Percentiles rank a stretch among this genome's conserved stretches.
Conservation (phyloP, 2,797 vertebrate genomes). For the Toxotes lorentzi region DNA sequence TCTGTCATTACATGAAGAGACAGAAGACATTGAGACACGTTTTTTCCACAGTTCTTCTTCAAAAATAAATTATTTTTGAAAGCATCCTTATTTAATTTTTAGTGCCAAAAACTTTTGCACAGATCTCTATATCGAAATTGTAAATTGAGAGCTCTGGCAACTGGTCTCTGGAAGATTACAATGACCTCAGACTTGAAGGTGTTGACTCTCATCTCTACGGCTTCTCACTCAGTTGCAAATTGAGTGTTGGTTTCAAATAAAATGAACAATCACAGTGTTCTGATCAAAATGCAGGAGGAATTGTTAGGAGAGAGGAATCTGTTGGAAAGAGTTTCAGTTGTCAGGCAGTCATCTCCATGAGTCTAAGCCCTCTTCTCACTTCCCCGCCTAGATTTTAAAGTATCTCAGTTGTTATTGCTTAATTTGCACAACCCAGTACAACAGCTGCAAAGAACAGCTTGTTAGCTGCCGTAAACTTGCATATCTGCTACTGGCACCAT, state of each 20-base stretch:
- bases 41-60: too few relatives aligned
- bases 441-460: conserved; percentile 61
- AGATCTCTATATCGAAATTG: fast-evolving
- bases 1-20: background rate
- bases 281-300: background rate
- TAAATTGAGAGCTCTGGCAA: conserved; percentile 3
- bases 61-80: background rate
- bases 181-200: background rate
- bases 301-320: background rate
- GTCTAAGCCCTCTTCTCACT: background rate
- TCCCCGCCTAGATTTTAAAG: conserved; percentile 8
- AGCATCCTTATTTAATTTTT: background rate
- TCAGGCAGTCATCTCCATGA: background rate
- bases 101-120: background rate
- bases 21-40: background rate
- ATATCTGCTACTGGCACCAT: conserved; percentile 23
- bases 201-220: background rate
- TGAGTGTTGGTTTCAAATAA: background rate
- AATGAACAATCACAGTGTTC: background rate
- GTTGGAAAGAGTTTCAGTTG: background rate
- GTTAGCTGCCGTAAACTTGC: conserved; percentile 1
- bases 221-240: conserved; percentile 2
- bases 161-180: too few relatives aligned
- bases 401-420: conserved; percentile 16
- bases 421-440: conserved; percentile 24